These are phyloP conservation scores for Belgica antarctica DNA, from an alignment of 2,888 invertebrate genomes.

Conservation along the genomic window DNA sequence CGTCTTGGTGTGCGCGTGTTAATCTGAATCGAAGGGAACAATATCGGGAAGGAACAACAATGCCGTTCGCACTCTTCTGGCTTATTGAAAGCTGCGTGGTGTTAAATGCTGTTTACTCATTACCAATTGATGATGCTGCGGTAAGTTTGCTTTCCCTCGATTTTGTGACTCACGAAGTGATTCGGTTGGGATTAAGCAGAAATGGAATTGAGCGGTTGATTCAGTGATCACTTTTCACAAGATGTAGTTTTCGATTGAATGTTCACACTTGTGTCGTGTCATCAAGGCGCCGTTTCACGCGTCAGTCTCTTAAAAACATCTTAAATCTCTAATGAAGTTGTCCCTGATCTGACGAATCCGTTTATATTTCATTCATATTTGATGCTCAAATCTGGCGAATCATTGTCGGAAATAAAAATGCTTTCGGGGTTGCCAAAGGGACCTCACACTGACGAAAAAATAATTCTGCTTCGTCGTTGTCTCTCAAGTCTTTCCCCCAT, in stretches of 20 bases:
- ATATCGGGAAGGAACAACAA: not conserved
- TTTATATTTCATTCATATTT: slow-evolving; percentile 26
- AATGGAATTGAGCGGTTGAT: too few species aligned
- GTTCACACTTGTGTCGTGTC: too few species aligned
- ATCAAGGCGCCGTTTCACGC: too few species aligned
- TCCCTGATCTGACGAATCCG: too few species aligned
- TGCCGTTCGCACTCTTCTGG: not conserved
- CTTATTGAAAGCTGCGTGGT: slow-evolving; percentile 1
- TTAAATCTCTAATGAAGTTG: too few species aligned
- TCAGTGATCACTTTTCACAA: too few species aligned
- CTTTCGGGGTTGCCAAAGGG: not conserved
- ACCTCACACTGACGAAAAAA: not conserved
- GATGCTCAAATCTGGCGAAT: slow-evolving; percentile 2
- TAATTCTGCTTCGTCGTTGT: not conserved
- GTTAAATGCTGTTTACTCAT: slow-evolving; percentile 27
- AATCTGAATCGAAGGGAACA: too few species aligned
- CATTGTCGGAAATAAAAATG: slow-evolving; percentile 8
- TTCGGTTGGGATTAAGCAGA: too few species aligned
- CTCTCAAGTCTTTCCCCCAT: not conserved
- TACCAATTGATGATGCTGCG: slow-evolving; percentile 27
- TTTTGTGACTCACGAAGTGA: not conserved
- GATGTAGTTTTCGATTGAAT: too few species aligned
- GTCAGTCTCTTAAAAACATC: slow-evolving; percentile 9
- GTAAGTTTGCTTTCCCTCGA: not conserved
- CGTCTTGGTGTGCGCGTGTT: too few species aligned